A percentile compares a stretch with the other conserved stretches of the same genome.
Evolutionary conservation across 2,113 vertebrate species (phyloP).

Genomic region (Pandion haliaetus): DNA sequence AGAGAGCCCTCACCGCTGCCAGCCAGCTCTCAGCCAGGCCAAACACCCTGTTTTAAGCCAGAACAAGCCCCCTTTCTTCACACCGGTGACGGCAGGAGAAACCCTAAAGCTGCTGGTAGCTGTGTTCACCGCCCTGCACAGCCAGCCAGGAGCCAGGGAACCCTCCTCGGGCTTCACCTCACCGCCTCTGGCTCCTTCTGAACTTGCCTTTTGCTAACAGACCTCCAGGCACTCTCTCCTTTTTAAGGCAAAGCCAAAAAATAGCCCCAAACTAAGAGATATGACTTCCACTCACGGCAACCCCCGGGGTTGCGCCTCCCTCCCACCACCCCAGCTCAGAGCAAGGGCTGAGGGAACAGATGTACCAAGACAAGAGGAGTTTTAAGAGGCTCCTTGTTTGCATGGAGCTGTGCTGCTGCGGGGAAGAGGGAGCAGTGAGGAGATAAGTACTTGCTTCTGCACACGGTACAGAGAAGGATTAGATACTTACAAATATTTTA

Average conservation of each 20-base stretch:
- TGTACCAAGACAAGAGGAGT: background rate
- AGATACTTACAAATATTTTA: conserved; percentile 70
- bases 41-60: background rate
- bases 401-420: background rate
- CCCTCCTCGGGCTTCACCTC: background rate
- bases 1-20: background rate
- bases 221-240: background rate
- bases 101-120: background rate
- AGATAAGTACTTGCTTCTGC: conserved; percentile 25
- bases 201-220: background rate
- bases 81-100: background rate
- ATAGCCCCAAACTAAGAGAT: background rate
- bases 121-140: background rate
- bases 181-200: background rate
- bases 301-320: background rate
- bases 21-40: rapidly evolving
- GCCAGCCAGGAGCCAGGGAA: background rate
- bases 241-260: background rate
- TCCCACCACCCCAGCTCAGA: background rate
- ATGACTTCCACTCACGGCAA: background rate
- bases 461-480: conserved; percentile 28
- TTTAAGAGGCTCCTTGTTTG: background rate
- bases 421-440: background rate
- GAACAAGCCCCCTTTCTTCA: background rate
- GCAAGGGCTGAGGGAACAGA: background rate